Evolutionary conservation across 2,888 invertebrate species (phyloP).

Genomic region (Choreutis nemorana): DNA sequence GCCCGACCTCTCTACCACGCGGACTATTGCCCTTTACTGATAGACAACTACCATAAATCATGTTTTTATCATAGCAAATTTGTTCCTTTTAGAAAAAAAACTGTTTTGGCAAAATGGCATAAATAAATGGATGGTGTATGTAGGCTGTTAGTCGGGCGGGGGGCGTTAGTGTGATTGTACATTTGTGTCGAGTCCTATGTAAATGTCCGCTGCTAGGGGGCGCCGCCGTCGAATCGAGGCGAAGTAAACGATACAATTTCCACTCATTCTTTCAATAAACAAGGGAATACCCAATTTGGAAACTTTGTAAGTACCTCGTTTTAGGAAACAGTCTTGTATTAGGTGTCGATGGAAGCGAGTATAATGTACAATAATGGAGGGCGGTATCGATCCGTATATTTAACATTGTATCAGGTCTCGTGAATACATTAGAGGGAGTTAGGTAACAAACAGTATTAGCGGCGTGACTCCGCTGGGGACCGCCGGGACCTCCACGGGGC

Average conservation of each 20-base stretch:
- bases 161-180: constrained; percentile 11
- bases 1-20: no score
- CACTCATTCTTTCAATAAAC: constrained; percentile 9
- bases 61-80: no score
- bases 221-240: constrained; percentile 1
- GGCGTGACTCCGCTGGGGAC: no score
- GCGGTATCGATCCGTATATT: no score
- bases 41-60: background rate
- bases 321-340: constrained; percentile 4
- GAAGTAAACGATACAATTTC: background rate
- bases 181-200: constrained; percentile 23
- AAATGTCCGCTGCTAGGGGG: constrained; percentile 27
- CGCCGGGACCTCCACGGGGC: no score
- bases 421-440: no score
- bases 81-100: no score
- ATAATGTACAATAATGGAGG: no score
- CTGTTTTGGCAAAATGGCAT: background rate
- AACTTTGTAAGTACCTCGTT: background rate
- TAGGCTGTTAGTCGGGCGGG: constrained; percentile 3
- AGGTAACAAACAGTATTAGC: no score
- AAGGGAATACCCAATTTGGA: constrained; percentile 10
- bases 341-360: no score
- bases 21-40: no score
- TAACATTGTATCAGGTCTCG: no score
- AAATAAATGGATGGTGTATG: constrained; percentile 7